These are phyloP conservation scores for Paedocypris sp. DNA, from an alignment of 2,113 vertebrate species.

Conservation along the genomic window DNA sequence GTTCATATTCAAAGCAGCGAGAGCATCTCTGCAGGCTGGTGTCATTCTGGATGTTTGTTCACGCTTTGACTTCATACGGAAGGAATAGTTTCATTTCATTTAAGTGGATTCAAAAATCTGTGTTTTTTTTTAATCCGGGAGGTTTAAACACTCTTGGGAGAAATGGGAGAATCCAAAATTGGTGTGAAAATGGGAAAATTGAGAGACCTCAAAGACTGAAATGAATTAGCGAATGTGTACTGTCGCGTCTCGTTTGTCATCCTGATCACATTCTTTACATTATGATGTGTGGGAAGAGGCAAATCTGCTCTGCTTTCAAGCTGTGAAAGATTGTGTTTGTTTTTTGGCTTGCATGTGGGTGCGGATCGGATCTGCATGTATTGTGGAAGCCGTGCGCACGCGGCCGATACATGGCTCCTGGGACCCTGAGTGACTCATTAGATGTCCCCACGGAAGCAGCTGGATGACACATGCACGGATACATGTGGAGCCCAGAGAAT, in stretches of 20 bases:
- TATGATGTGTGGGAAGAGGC: neutral
- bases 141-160: too few species aligned
- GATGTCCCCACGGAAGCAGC: slow-evolving; percentile 9
- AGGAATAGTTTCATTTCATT: too few species aligned
- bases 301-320: neutral
- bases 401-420: neutral
- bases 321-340: slow-evolving; percentile 5
- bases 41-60: neutral
- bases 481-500: neutral
- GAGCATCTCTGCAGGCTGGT: neutral
- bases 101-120: too few species aligned
- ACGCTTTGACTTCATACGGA: neutral
- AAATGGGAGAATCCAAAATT: too few species aligned
- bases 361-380: neutral
- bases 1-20: neutral
- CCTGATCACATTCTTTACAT: neutral
- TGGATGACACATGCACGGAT: neutral
- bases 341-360: neutral
- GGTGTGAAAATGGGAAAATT: too few species aligned
- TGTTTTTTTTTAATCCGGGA: too few species aligned
- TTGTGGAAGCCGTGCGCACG: neutral
- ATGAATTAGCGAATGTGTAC: too few species aligned
- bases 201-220: too few species aligned
- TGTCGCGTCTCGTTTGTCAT: too few species aligned
- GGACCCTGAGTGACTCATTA: slow-evolving; percentile 5